These are phyloP conservation scores for Benthosema pterotum DNA, from an alignment of 2,797 vertebrate species.

Conservation along the genomic window DNA sequence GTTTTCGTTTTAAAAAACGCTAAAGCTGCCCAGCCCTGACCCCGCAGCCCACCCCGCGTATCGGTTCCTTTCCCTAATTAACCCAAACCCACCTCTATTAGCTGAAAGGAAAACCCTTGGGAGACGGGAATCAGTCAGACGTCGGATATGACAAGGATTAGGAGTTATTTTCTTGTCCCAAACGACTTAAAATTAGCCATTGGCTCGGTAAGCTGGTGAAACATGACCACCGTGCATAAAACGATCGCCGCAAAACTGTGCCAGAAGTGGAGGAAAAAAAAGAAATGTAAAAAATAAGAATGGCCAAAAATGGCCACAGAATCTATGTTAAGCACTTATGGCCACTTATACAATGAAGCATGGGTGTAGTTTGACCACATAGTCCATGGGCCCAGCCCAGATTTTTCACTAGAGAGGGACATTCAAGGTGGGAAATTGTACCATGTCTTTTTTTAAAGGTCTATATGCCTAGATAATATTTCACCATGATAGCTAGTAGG, in stretches of 20 bases:
- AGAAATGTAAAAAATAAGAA: slow-evolving; percentile 7
- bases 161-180: slow-evolving; percentile 37
- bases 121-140: slow-evolving; percentile 44
- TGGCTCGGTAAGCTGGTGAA: slow-evolving; percentile 11
- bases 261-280: slow-evolving; percentile 12
- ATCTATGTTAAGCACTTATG: no score
- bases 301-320: neutral
- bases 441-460: no score
- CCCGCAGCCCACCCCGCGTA: slow-evolving; percentile 51
- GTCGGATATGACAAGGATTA: slow-evolving; percentile 41
- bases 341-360: no score
- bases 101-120: slow-evolving; percentile 62
- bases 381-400: no score
- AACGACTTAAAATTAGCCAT: slow-evolving; percentile 42
- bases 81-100: slow-evolving; percentile 51
- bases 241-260: neutral
- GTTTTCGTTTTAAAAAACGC: slow-evolving; percentile 47
- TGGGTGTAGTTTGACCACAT: no score
- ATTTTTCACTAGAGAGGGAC: no score
- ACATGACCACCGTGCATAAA: slow-evolving; percentile 36
- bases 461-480: no score
- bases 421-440: no score
- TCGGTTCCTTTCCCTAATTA: slow-evolving; percentile 64
- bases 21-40: slow-evolving; percentile 44
- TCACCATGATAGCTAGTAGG: no score